phyloP scores from a whole-genome alignment of 2,797 vertebrate genomes.

The Microcaecilia unicolor region DNA sequence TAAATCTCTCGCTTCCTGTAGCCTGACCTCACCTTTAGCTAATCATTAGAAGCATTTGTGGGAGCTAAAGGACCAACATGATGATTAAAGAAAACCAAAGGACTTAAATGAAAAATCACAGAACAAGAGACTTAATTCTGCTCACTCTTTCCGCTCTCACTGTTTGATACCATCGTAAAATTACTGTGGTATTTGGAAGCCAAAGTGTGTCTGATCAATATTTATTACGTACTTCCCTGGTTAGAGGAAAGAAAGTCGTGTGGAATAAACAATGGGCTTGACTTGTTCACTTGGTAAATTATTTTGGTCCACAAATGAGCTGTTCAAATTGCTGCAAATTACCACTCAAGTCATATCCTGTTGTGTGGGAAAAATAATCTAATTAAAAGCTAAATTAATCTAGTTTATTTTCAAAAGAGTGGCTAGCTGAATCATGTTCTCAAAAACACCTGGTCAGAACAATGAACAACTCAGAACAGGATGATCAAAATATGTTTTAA shows the following conservation, averaged over 20 bases:
- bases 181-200: conserved; percentile 58
- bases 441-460: too few species aligned
- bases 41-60: conserved; percentile 37
- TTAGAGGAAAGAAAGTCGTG: conserved; percentile 45
- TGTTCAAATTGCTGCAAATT: too few species aligned
- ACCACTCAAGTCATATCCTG: too few species aligned
- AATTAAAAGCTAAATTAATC: too few species aligned
- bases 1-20: conserved; percentile 20
- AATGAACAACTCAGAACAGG: too few species aligned
- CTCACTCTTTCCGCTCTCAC: conserved; percentile 57
- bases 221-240: conserved; percentile 65
- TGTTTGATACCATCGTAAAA: conserved; percentile 62
- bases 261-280: conserved; percentile 44
- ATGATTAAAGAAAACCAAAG: conserved; percentile 44
- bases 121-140: conserved; percentile 43
- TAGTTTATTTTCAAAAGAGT: too few species aligned
- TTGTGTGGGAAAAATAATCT: too few species aligned
- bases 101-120: conserved; percentile 47
- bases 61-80: conserved; percentile 33
- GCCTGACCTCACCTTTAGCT: conserved; percentile 16
- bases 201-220: conserved; percentile 61
- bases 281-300: conserved; percentile 47
- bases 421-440: too few species aligned
- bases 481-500: too few species aligned
- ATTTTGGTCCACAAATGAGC: conserved; percentile 16